phyloP scores from a whole-genome alignment of 2,797 vertebrate genomes.

The Mormyrus proboscirostris region DNA sequence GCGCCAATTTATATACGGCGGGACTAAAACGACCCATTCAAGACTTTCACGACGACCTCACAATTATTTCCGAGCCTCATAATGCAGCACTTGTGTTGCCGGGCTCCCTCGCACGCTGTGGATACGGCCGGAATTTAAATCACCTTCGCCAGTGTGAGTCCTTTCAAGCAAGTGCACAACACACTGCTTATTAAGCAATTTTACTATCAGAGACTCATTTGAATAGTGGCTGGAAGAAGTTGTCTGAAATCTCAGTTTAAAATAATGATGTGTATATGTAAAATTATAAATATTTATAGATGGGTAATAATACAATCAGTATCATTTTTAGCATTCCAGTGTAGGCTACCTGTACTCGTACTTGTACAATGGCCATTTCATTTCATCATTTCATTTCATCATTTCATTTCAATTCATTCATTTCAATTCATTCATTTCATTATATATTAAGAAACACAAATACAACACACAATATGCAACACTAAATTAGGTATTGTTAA shows the following conservation, averaged over 20 bases:
- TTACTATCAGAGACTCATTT: not conserved
- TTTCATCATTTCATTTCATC: not conserved
- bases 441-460: not conserved
- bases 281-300: not conserved
- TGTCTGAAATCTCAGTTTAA: constrained; percentile 3
- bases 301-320: not conserved
- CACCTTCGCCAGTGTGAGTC: not conserved
- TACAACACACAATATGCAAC: not conserved
- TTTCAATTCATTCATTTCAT: not conserved
- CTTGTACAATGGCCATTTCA: not conserved
- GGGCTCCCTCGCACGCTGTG: not conserved
- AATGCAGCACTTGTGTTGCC: not conserved
- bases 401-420: not conserved
- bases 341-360: not conserved
- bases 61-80: constrained; percentile 13
- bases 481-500: not conserved
- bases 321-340: not conserved
- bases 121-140: constrained; percentile 19
- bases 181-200: not conserved
- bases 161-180: not conserved
- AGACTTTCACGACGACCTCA: not conserved
- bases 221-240: not conserved
- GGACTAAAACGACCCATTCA: not conserved
- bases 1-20: not conserved
- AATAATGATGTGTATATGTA: not conserved